Conservation (phyloP, 30 jellyfish, hydroid and myxozoan species). For the Cassiopea xamachana region DNA sequence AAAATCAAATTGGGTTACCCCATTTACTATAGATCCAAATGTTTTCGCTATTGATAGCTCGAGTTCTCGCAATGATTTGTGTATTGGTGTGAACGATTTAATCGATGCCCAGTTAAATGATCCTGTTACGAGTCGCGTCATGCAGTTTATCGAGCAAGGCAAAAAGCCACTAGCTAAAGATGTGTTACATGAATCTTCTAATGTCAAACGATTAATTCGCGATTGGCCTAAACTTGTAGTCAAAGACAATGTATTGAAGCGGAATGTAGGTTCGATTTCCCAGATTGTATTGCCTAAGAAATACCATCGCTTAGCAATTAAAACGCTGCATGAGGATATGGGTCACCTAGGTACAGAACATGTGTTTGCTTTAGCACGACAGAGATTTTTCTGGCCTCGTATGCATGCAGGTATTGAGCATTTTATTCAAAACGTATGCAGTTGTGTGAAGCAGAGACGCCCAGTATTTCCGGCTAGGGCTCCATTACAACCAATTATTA, state of each 20-base stretch:
- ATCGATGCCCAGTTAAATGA: slow-evolving; percentile 5
- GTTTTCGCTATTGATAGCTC: background rate
- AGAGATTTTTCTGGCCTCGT: slow-evolving; percentile 1
- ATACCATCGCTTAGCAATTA: background rate
- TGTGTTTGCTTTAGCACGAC: background rate
- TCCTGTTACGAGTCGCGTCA: background rate
- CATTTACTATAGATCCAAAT: background rate
- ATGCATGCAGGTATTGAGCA: slow-evolving; percentile 24
- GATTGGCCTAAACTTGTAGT: slow-evolving; percentile 1
- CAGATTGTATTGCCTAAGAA: background rate
- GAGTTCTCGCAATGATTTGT: background rate
- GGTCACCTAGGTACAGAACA: slow-evolving; percentile 43
- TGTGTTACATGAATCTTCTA: background rate
- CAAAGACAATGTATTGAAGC: background rate
- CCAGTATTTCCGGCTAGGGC: slow-evolving; percentile 31
- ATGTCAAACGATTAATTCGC: background rate
- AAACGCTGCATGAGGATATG: slow-evolving; percentile 32
- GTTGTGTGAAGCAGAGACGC: slow-evolving; percentile 32
- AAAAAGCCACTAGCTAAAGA: slow-evolving; percentile 2
- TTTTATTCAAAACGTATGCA: slow-evolving; percentile 6
- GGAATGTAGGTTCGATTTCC: background rate
- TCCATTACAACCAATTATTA: background rate
- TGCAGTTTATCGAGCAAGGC: background rate
- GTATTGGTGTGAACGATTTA: background rate
- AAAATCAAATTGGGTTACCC: slow-evolving; percentile 18